A percentile compares a stretch with the other conserved stretches of the same genome.
Evolutionary conservation across 1,140 invertebrate species (phyloP).

Genomic region (Aplysia californica): DNA sequence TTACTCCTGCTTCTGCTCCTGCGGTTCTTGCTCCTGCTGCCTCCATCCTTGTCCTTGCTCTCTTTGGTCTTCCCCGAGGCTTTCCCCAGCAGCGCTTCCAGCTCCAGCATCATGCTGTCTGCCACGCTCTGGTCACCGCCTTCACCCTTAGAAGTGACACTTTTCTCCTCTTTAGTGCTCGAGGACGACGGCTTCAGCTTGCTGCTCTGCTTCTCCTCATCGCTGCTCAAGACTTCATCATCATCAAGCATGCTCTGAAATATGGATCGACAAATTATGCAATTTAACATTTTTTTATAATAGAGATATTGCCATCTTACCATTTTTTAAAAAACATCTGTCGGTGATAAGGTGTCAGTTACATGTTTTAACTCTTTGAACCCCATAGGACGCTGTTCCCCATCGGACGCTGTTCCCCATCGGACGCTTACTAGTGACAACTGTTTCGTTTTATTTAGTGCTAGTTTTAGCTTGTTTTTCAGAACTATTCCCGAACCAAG

Average conservation of each 20-base stretch:
- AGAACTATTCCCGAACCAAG: too few relatives aligned
- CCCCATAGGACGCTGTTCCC: too few relatives aligned
- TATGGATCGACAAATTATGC: too few relatives aligned
- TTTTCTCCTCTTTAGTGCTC: background rate
- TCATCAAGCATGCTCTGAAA: constrained; percentile 18
- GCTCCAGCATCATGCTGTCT: constrained; percentile 86
- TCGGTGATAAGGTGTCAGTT: too few relatives aligned
- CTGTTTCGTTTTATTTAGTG: too few relatives aligned
- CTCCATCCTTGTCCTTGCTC: background rate
- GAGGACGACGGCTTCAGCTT: constrained; percentile 9
- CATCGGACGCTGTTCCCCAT: too few relatives aligned
- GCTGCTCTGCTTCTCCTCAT: background rate
- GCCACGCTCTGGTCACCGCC: constrained; percentile 73
- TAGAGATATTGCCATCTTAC: too few relatives aligned
- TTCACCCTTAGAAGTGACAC: background rate
- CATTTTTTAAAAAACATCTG: too few relatives aligned
- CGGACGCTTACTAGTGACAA: too few relatives aligned
- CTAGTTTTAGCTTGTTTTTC: too few relatives aligned
- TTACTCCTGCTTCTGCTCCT: constrained; percentile 54
- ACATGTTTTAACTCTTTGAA: too few relatives aligned
- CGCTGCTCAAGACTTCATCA: constrained; percentile 1
- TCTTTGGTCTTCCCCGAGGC: constrained; percentile 25
- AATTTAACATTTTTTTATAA: too few relatives aligned
- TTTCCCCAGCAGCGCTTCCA: constrained; percentile 82
- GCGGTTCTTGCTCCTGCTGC: constrained; percentile 26